phyloP scores from a whole-genome alignment of 2,888 invertebrate species.

The Drosophila mimetica region DNA sequence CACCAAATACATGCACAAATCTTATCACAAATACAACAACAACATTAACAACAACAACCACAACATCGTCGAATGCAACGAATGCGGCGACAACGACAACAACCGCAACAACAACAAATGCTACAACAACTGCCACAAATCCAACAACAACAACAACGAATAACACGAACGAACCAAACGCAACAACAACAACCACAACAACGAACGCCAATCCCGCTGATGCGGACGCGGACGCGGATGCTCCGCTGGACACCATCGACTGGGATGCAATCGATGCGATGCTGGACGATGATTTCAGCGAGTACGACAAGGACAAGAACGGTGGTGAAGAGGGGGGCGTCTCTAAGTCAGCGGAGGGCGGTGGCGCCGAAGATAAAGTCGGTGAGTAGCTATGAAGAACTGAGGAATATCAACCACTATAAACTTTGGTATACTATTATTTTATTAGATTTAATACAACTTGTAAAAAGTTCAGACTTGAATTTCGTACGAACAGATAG shows the following conservation, averaged over 20 bases:
- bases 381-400: constrained; percentile 85
- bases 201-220: constrained; percentile 51
- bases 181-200: constrained; percentile 63
- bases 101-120: constrained; percentile 63
- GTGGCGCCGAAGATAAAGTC: constrained; percentile 88
- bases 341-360: constrained; percentile 78
- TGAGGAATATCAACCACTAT: too few relatives aligned
- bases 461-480: too few relatives aligned
- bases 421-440: too few relatives aligned
- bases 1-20: constrained; percentile 80
- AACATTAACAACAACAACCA: constrained; percentile 82
- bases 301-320: constrained; percentile 82
- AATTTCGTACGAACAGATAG: too few relatives aligned
- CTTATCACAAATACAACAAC: constrained; percentile 78
- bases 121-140: constrained; percentile 71
- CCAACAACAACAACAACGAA: constrained; percentile 82
- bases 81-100: constrained; percentile 69
- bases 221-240: constrained; percentile 67
- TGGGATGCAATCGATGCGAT: constrained; percentile 83
- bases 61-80: constrained; percentile 79
- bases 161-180: constrained; percentile 81
- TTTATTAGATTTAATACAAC: too few relatives aligned
- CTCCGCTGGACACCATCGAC: constrained; percentile 81
- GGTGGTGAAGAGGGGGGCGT: constrained; percentile 74
- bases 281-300: constrained; percentile 83